phyloP scores from a whole-genome alignment of 2,113 vertebrate species.

The Grantiella picta region DNA sequence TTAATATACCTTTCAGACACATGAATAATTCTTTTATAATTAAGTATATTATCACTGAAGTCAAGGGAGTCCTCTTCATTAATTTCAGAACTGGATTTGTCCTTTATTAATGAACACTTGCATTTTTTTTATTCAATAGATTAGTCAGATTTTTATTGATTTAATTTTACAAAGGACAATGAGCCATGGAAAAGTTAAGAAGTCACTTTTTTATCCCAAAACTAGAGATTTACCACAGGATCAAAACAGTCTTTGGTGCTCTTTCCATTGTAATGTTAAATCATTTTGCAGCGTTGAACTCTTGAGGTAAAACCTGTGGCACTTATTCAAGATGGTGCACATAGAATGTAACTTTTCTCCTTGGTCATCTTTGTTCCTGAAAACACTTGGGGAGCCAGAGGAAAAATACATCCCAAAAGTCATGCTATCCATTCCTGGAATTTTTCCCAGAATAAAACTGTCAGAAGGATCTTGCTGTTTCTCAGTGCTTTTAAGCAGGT shows the following conservation, averaged over 20 bases:
- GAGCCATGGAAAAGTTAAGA: neutral
- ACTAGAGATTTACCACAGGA: neutral
- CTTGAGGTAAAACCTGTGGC: neutral
- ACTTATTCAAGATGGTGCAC: neutral
- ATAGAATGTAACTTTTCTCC: neutral
- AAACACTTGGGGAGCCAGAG: neutral
- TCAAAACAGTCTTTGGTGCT: neutral
- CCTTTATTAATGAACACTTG: neutral
- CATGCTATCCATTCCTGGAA: neutral
- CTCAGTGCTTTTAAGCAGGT: neutral
- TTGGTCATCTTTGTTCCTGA: conserved; percentile 7
- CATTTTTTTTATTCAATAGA: neutral
- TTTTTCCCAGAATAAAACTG: conserved; percentile 15
- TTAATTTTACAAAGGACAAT: neutral
- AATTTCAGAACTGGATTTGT: neutral
- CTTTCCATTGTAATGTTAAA: neutral
- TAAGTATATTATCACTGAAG: neutral
- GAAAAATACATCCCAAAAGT: conserved; percentile 1
- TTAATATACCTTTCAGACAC: neutral
- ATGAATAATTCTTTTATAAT: neutral
- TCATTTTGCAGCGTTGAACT: neutral
- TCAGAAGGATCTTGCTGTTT: neutral
- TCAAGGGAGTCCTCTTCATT: neutral
- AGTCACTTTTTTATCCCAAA: neutral
- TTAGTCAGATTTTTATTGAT: neutral